A percentile compares a stretch with the other conserved stretches of the same genome.
phyloP scores from a whole-genome alignment of 2,888 invertebrate species.

The Erebia palarica region DNA sequence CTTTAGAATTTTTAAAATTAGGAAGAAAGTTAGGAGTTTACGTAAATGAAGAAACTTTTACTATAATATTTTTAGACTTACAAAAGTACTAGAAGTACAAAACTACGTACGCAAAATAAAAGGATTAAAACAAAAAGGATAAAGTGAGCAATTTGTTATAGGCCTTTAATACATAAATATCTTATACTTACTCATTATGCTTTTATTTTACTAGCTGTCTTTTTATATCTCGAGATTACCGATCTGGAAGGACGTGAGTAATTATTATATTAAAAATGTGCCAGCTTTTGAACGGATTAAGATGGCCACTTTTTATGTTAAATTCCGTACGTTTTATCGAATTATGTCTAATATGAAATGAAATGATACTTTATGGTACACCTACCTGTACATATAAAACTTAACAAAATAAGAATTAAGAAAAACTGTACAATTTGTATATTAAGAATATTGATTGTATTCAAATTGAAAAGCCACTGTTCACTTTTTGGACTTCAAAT shows the following conservation, averaged over 20 bases:
- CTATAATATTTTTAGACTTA: neutral
- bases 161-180: constrained; percentile 30
- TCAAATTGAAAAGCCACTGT: too few species aligned
- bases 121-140: constrained; percentile 20
- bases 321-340: constrained; percentile 1
- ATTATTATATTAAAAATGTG: constrained; percentile 26
- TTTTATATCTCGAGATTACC: constrained; percentile 25
- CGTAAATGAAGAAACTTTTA: too few species aligned
- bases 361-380: too few species aligned
- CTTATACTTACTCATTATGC: constrained; percentile 16
- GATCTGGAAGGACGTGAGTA: constrained; percentile 25
- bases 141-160: constrained; percentile 30
- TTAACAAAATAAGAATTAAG: too few species aligned
- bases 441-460: too few species aligned
- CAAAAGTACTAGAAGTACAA: too few species aligned
- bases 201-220: constrained; percentile 21
- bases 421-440: too few species aligned
- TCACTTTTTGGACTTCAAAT: too few species aligned
- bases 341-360: neutral
- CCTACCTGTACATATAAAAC: too few species aligned
- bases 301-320: neutral
- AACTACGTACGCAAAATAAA: neutral
- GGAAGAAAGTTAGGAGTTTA: too few species aligned
- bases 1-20: too few species aligned
- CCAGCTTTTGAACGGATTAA: constrained; percentile 20